Conservation (phyloP, 1,140 invertebrate genomes). For the Lamellibrachia luymesi region DNA sequence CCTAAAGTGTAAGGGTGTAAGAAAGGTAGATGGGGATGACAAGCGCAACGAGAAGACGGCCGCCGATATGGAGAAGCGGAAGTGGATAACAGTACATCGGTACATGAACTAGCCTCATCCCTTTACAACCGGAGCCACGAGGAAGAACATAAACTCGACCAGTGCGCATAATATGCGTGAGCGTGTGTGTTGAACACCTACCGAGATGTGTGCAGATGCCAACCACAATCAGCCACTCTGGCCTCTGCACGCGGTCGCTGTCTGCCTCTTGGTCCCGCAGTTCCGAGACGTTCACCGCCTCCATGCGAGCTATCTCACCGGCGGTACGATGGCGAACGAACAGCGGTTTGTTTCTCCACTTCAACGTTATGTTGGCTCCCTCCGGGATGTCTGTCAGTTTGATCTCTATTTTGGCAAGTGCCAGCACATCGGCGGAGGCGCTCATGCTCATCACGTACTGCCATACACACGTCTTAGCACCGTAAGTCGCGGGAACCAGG, state of each 20-base stretch:
- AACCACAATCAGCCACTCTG: conserved; percentile 89
- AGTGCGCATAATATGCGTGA: too few species aligned
- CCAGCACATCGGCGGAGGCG: conserved; percentile 87
- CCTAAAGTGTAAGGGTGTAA: too few species aligned
- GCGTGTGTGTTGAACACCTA: conserved; percentile 49
- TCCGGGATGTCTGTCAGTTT: conserved; percentile 78
- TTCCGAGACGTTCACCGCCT: conserved; percentile 70
- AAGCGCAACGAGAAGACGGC: too few species aligned
- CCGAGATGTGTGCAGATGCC: conserved; percentile 98
- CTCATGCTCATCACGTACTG: conserved; percentile 75
- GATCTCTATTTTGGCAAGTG: conserved; percentile 92
- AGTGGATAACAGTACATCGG: too few species aligned
- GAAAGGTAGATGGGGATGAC: too few species aligned
- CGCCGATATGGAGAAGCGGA: too few species aligned
- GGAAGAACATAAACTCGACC: too few species aligned
- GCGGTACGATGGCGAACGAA: conserved; percentile 89
- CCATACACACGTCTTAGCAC: conserved; percentile 74
- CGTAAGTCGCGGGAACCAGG: conserved; percentile 65
- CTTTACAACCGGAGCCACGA: too few species aligned
- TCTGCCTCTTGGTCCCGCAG: conserved; percentile 89
- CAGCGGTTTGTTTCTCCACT: conserved; percentile 97
- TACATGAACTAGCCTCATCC: too few species aligned
- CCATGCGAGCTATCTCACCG: conserved; percentile 70
- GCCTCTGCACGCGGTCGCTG: conserved; percentile 70
- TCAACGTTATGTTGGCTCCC: conserved; percentile 84